Evolutionary conservation across 2,888 invertebrate species (phyloP).

Genomic region (Lasioglossum lativentre): DNA sequence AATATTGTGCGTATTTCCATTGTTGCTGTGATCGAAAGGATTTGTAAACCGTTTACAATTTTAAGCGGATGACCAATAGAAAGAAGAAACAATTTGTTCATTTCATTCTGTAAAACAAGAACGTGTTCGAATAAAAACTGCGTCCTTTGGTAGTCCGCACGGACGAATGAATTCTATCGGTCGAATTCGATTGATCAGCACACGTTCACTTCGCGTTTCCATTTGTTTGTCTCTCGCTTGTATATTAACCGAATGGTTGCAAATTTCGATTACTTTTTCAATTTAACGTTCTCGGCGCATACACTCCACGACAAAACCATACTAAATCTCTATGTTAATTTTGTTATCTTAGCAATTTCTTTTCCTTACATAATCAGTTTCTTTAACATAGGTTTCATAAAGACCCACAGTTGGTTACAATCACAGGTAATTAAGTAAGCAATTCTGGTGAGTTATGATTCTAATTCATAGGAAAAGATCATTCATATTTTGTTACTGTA

Average conservation of each 20-base stretch:
- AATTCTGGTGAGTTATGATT: background rate
- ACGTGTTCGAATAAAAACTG: conserved; percentile 3
- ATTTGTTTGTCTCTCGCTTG: background rate
- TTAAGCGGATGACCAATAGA: conserved; percentile 9
- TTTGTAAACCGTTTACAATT: conserved; percentile 14
- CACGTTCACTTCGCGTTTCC: background rate
- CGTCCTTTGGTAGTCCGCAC: background rate
- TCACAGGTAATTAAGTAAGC: background rate
- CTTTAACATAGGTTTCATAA: no score
- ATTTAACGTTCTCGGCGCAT: background rate
- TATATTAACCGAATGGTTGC: background rate
- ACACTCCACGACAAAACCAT: background rate
- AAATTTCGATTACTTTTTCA: background rate
- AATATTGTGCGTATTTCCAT: background rate
- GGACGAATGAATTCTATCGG: conserved; percentile 1
- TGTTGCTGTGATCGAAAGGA: background rate
- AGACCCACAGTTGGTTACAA: background rate
- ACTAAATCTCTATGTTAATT: background rate
- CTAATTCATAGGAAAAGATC: background rate
- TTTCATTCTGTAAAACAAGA: conserved; percentile 1
- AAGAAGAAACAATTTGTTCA: background rate
- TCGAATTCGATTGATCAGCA: background rate
- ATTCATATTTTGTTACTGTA: background rate
- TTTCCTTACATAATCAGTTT: no score
- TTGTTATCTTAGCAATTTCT: no score